Base-by-base conservation (phyloP, 1,140 invertebrate species). In the Brachionus asplanchnoidis region DNA sequence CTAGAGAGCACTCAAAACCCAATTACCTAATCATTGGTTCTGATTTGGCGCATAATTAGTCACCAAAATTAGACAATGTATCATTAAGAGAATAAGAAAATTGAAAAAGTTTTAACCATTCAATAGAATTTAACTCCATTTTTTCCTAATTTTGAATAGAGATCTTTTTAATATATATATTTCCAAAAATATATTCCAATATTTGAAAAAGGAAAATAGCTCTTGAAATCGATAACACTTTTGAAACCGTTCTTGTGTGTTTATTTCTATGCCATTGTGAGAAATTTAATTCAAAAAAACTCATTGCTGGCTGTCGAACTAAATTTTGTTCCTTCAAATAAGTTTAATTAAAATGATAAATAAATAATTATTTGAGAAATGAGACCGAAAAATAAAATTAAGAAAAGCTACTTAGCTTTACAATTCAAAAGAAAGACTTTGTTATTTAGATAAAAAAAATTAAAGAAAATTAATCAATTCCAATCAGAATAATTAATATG, bases 31-130 rank as follows among this genome's bases (percentile, higher is more conserved):
- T 73, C 12, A 73, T 73, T 42, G 68, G 23, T 73, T 73, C 42
- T 73, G 68, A 73, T 73, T 73, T 73, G 40, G n/a, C 36, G 36
- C 32, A 73, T 73, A 73, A 73, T 73, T 73, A 73, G 68, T 42
- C 68, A 73, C 68, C 12, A 73, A 40, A 73, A 73, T 73, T 73
- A 73, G 68, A 73, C 68, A 73, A 73, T 73, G 32, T 42, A 73
- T 73, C 68, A 73, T 73, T 73, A 73, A 73, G 68, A 73, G 17
- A 36, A 40, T 14, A 12, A 68, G 32, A 32, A 32, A 68, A 68
- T 28, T 68, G 26, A 32, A 68, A 68, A 68, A 68, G 66, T 68
- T 68, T 36, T 11, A 32, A 36, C n/a, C 17, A 68, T 32, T 68
- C 14, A 32, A 32, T 32, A 17, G 32, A 68, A 32, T 68, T 68